phyloP scores from a whole-genome alignment of 2,113 vertebrate genomes.

The Electrona antarctica region DNA sequence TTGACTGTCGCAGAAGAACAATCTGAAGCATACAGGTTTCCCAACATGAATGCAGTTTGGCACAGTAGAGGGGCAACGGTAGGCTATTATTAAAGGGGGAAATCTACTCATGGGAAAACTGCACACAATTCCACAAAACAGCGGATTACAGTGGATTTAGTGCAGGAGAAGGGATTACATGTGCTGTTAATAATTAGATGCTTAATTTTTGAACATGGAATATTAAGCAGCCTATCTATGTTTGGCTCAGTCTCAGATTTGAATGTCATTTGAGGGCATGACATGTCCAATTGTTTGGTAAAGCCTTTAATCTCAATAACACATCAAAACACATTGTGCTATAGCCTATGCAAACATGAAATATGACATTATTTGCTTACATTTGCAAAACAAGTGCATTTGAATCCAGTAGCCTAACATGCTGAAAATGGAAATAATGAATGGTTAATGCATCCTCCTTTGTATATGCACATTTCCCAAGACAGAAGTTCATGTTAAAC shows the following conservation, averaged over 20 bases:
- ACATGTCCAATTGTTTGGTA: slow-evolving; percentile 29
- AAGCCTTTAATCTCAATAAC: slow-evolving; percentile 34
- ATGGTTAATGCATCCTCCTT: not conserved
- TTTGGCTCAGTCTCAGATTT: not conserved
- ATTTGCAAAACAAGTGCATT: not conserved
- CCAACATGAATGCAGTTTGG: slow-evolving; percentile 23
- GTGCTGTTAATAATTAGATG: slow-evolving; percentile 72
- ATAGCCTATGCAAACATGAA: slow-evolving; percentile 3
- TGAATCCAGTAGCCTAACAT: not conserved
- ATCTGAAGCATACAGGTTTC: not conserved
- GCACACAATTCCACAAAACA: slow-evolving; percentile 70
- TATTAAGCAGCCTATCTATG: slow-evolving; percentile 59
- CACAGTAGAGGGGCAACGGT: slow-evolving; percentile 22
- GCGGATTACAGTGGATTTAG: slow-evolving; percentile 68
- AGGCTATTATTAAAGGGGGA: not conserved
- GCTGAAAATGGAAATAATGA: not conserved
- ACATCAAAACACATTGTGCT: slow-evolving; percentile 16
- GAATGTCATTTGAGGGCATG: slow-evolving; percentile 63
- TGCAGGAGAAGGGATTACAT: slow-evolving; percentile 67
- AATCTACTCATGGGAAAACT: slow-evolving; percentile 43
- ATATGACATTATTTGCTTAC: slow-evolving; percentile 12
- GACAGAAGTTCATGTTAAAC: slow-evolving; percentile 18
- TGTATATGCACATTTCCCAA: not conserved
- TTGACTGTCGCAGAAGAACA: slow-evolving; percentile 16
- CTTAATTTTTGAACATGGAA: slow-evolving; percentile 65